Percentiles rank a stretch among this genome's conserved stretches.
phyloP scores from a whole-genome alignment of 2,888 invertebrate species.

The Hemicrepidius hirtus region DNA sequence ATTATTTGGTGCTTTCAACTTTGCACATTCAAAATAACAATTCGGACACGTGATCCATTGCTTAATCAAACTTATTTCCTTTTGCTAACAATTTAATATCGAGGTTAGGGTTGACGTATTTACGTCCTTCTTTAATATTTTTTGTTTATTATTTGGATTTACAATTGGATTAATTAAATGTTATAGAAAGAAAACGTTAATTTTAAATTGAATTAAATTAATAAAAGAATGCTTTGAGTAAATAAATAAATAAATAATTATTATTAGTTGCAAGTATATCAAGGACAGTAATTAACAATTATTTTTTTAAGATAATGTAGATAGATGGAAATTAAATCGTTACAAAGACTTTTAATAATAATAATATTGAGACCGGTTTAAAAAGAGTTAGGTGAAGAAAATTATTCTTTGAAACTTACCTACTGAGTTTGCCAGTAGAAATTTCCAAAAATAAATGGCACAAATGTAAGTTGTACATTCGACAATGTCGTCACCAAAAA shows the following conservation, averaged over 20 bases:
- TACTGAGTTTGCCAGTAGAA: constrained; percentile 42
- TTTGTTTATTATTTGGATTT: no score
- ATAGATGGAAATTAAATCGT: no score
- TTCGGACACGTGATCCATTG: neutral
- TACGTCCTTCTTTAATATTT: neutral
- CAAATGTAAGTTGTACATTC: constrained; percentile 45
- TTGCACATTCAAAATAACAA: neutral
- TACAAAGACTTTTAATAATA: no score
- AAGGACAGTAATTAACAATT: no score
- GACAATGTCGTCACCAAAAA: constrained; percentile 39
- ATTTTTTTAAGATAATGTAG: no score
- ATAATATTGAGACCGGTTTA: no score
- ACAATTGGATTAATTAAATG: no score
- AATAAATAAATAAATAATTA: no score
- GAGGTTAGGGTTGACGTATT: constrained; percentile 10
- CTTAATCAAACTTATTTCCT: neutral
- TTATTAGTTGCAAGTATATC: no score
- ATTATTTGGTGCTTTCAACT: constrained; percentile 11
- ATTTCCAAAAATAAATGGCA: constrained; percentile 29
- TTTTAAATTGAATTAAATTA: no score
- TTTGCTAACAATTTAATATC: neutral
- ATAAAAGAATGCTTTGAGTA: neutral
- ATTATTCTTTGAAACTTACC: constrained; percentile 28
- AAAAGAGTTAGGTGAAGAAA: no score
- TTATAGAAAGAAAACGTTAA: no score